phyloP scores from a whole-genome alignment of 2,113 vertebrate genomes.

The Carassius carassius region DNA sequence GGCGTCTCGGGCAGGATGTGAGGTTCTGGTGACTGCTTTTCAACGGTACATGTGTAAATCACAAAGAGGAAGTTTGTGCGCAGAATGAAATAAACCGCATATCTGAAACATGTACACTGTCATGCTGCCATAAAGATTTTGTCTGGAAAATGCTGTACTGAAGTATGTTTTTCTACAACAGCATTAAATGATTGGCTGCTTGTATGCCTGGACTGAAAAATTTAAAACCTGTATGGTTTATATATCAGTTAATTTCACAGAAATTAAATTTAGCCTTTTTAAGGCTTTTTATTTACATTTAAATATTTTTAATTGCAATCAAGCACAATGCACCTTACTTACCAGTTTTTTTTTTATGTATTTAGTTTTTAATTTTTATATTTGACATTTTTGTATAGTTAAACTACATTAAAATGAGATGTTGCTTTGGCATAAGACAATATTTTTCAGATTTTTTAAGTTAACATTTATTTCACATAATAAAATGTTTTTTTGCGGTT shows the following conservation, averaged over 20 bases:
- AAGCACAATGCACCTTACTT: not conserved
- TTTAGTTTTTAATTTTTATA: no score
- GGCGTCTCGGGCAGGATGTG: conserved; percentile 7
- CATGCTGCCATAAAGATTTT: not conserved
- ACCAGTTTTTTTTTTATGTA: no score
- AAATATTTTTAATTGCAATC: not conserved
- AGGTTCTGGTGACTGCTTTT: conserved; percentile 45
- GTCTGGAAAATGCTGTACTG: not conserved
- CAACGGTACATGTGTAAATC: conserved; percentile 46
- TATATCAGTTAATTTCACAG: not conserved
- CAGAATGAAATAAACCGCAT: conserved; percentile 15
- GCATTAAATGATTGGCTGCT: not conserved
- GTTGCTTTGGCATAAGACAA: no score
- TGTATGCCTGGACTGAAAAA: not conserved
- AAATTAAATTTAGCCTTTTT: not conserved
- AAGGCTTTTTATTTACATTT: not conserved
- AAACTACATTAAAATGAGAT: no score
- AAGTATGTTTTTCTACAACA: not conserved
- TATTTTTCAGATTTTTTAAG: no score
- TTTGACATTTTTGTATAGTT: no score
- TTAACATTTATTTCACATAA: no score
- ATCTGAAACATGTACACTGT: conserved; percentile 23
- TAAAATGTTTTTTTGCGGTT: not conserved
- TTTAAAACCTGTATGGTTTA: not conserved
- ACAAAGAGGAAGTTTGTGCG: conserved; percentile 21